Evolutionary conservation across 2,888 invertebrate genomes (phyloP).

Genomic region (Cyaniris semiargus): DNA sequence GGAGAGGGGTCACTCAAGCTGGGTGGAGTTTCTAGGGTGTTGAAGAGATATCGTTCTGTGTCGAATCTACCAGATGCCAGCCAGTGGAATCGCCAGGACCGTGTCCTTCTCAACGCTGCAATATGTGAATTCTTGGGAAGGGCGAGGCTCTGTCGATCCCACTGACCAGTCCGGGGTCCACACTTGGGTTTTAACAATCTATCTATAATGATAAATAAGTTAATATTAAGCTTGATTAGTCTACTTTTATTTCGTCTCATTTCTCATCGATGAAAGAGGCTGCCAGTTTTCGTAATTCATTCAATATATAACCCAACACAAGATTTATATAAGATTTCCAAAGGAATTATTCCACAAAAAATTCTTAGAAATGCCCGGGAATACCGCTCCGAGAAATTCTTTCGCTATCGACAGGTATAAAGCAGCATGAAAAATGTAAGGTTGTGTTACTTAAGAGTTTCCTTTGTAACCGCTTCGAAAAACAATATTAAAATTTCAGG

Average conservation of each 20-base stretch:
- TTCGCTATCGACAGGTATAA: constrained; percentile 8
- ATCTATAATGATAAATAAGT: constrained; percentile 11
- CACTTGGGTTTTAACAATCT: no score
- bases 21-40: no score
- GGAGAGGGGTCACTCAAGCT: no score
- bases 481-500: constrained; percentile 29
- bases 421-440: constrained; percentile 8
- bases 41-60: no score
- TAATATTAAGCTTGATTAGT: neutral
- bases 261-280: neutral
- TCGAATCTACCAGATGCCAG: no score
- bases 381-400: neutral
- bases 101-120: no score
- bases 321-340: neutral
- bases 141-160: no score
- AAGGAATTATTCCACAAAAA: neutral
- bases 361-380: neutral
- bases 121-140: no score
- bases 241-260: neutral
- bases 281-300: neutral
- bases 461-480: constrained; percentile 29
- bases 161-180: no score
- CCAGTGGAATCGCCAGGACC: no score
- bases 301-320: neutral
- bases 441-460: constrained; percentile 1